Evolutionary conservation across 2,888 invertebrate genomes (phyloP).

Genomic region (Lymantria monacha): DNA sequence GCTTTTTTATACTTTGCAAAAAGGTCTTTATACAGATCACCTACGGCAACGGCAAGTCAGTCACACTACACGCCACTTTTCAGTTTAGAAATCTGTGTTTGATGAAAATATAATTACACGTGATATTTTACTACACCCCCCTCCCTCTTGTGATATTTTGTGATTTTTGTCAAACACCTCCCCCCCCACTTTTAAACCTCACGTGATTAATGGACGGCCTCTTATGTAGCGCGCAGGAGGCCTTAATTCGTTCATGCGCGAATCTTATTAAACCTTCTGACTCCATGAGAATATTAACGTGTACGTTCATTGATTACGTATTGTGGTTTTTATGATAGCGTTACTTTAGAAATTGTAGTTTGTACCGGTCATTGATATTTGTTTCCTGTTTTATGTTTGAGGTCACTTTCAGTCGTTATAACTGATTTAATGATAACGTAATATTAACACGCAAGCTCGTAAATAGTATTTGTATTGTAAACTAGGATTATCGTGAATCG

Average conservation of each 20-base stretch:
- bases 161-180: no score
- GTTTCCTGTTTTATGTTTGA: slow-evolving; percentile 5
- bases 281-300: slow-evolving; percentile 23
- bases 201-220: no score
- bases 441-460: slow-evolving; percentile 9
- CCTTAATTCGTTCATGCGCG: slow-evolving; percentile 11
- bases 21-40: no score
- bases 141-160: no score
- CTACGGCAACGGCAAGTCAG: no score
- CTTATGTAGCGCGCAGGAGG: no score
- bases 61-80: no score
- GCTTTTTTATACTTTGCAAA: no score
- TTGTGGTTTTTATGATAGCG: slow-evolving; percentile 13
- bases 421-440: slow-evolving; percentile 14
- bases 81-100: no score
- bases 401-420: slow-evolving; percentile 16
- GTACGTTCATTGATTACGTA: slow-evolving; percentile 15
- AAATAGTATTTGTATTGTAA: slow-evolving; percentile 1
- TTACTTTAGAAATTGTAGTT: slow-evolving; percentile 20
- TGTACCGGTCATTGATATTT: slow-evolving; percentile 15
- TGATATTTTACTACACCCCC: no score
- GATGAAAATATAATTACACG: no score
- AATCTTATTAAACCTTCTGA: slow-evolving; percentile 28
- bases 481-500: not conserved
- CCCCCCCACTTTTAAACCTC: no score